A percentile compares a stretch with the other conserved stretches of the same genome.
These are phyloP conservation scores for Pempheris klunzingeri DNA, from an alignment of 2,797 vertebrate genomes.

Conservation along the genomic window DNA sequence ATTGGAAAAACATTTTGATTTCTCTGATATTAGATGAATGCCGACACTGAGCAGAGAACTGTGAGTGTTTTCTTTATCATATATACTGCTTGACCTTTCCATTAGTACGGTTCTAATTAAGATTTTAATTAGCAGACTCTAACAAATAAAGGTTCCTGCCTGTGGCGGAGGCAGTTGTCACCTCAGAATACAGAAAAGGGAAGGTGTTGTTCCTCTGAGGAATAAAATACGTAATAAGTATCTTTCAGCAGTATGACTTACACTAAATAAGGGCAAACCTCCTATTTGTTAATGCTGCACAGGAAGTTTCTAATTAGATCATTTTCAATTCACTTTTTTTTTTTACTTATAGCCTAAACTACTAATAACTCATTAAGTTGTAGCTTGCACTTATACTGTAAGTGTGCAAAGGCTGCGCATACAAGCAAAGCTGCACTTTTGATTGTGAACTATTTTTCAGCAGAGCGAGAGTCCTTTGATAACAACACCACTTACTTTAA, in stretches of 20 bases:
- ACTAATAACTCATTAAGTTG: too few relatives aligned
- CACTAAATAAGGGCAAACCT: conserved; percentile 3
- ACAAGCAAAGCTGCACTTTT: conserved; percentile 13
- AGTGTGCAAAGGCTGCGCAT: neutral
- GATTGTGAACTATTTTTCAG: conserved; percentile 41
- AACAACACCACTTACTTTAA: conserved; percentile 62
- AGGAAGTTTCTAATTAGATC: conserved; percentile 10
- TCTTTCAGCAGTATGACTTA: neutral
- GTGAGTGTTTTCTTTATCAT: neutral
- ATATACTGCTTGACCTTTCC: conserved; percentile 28
- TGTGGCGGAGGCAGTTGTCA: conserved; percentile 37
- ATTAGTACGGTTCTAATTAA: conserved; percentile 26
- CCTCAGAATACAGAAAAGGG: conserved; percentile 9
- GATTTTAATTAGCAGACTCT: conserved; percentile 37
- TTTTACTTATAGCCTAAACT: too few relatives aligned
- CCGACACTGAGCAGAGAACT: neutral
- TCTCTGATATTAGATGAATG: neutral
- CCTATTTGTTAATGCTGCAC: conserved; percentile 4
- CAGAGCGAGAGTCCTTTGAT: conserved; percentile 58
- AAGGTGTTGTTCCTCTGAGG: conserved; percentile 19
- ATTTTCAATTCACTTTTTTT: conserved; percentile 5
- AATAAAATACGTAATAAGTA: conserved; percentile 27
- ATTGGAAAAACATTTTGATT: conserved; percentile 7
- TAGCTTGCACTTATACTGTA: too few relatives aligned
- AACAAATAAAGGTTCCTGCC: conserved; percentile 21